Conservation (phyloP, 1,140 invertebrate species). For the Araneus ventricosus region DNA sequence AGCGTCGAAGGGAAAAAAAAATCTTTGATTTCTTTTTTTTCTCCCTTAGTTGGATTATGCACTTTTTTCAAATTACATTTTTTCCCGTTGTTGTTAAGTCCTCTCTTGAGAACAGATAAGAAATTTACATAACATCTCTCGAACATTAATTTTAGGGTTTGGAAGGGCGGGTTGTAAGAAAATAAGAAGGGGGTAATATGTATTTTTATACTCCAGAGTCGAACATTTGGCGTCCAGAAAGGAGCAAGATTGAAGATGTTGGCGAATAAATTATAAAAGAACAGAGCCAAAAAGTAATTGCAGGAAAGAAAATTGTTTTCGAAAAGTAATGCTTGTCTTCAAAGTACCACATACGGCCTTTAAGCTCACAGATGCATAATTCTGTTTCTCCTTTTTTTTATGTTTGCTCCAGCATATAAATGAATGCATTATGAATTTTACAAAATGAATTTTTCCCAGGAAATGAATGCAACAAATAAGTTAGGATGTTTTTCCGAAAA, state of each 20-base stretch:
- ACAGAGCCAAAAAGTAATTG: slow-evolving; percentile 65
- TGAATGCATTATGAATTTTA: slow-evolving; percentile 61
- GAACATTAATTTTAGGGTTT: slow-evolving; percentile 61
- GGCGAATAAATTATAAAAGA: slow-evolving; percentile 61
- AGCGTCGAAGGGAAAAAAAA: not conserved
- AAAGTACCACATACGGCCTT: slow-evolving; percentile 20
- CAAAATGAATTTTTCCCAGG: slow-evolving; percentile 38
- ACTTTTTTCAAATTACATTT: slow-evolving; percentile 54
- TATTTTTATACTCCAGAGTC: slow-evolving; percentile 44
- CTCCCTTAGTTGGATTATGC: slow-evolving; percentile 36
- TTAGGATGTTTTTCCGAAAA: slow-evolving; percentile 3
- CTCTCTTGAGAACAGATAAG: slow-evolving; percentile 56
- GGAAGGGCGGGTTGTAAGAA: not conserved
- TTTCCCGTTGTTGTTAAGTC: slow-evolving; percentile 44
- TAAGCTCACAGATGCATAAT: not conserved
- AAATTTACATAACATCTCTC: slow-evolving; percentile 68
- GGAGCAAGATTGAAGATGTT: not conserved
- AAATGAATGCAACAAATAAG: not conserved
- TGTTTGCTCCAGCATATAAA: slow-evolving; percentile 50
- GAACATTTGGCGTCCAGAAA: not conserved
- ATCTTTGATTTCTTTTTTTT: slow-evolving; percentile 25
- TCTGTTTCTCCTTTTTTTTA: not conserved
- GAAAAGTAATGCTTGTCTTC: slow-evolving; percentile 64
- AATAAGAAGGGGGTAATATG: slow-evolving; percentile 13
- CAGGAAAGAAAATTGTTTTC: slow-evolving; percentile 55